Evolutionary conservation across 2,113 vertebrate genomes (phyloP).

Genomic region (Gnathonemus echidnorhynchus): DNA sequence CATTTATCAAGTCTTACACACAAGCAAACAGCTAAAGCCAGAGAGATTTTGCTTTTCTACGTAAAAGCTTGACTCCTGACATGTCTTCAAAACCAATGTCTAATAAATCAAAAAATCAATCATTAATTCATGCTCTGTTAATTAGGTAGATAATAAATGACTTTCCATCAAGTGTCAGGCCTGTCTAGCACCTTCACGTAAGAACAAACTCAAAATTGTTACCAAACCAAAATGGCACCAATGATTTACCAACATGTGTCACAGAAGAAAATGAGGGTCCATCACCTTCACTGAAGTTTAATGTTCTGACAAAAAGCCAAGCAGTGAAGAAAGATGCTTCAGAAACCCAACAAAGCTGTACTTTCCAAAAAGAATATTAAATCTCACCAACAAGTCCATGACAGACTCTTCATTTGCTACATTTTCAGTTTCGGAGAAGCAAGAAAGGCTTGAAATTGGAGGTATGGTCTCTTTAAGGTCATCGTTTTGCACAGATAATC

Average conservation of each 20-base stretch:
- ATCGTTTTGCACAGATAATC: neutral
- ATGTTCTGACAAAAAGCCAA: neutral
- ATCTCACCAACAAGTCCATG: neutral
- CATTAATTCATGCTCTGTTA: conserved; percentile 1
- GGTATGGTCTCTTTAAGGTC: neutral
- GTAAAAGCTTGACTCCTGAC: neutral
- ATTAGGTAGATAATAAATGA: neutral
- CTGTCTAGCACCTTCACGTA: neutral
- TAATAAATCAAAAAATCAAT: neutral
- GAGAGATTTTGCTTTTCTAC: neutral
- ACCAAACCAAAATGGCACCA: neutral
- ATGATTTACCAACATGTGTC: neutral
- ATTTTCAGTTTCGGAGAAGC: neutral
- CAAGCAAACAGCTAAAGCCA: neutral
- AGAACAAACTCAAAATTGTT: neutral
- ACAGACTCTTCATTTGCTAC: neutral
- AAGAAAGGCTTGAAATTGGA: neutral
- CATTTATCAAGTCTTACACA: neutral
- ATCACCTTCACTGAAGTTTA: neutral
- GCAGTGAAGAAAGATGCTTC: neutral
- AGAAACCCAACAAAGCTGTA: neutral
- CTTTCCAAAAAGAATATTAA: neutral
- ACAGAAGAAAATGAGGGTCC: neutral
- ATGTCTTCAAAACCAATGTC: neutral
- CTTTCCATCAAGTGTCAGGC: neutral